Base-by-base conservation (phyloP, 2,888 invertebrate genomes). In the Aleiodes testaceus region DNA sequence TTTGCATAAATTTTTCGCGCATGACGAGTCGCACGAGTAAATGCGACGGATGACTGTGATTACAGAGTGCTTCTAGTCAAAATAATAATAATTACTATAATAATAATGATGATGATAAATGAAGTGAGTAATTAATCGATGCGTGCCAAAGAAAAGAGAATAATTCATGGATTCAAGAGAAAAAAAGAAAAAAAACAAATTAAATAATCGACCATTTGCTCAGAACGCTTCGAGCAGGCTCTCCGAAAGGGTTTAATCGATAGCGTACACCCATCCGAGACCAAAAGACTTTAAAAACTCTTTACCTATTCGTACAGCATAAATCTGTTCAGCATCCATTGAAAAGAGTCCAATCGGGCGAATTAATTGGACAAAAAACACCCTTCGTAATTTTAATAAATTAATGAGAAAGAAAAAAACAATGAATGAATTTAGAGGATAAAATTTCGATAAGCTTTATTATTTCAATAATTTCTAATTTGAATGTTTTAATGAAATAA, bases 161-260 rank as follows among this genome's bases (percentile, higher is more conserved):
- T 61, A 42, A 49, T 36, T 66, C 79, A 81, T 82, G 80, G 80
- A 82, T 83, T 82, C 82, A 83, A 84, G 26, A 1, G n/a, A 26
- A 6, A 59, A 83, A 83, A 82, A 83, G 84, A 26, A 26, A 83
- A 84, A 26, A 1, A 26, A 26, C 1, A 59, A 83, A n/a, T n/a
- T n/a, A n/a, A 83, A 82, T 83, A 84, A 83, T 79, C 80, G 85
- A 85, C 81, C 82, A 85, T 83, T 85, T 85, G 85, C 85, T 85
- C 85, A 85, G 82, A 81, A 80, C 80, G 82, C 82, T 81, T 77
- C 80, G 82, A 80, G 76, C 67, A 73, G 61, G 74, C 67, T 69
- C 70, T 75, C 65, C 72, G 69, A 67, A 72, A 73, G 45, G 55
- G 69, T 49, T 53, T 36, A 68, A 71, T 80, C 79, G 79, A 75